These are phyloP conservation scores for Liolophura sinensis DNA, from an alignment of 1,140 invertebrate species.

Conservation along the genomic window DNA sequence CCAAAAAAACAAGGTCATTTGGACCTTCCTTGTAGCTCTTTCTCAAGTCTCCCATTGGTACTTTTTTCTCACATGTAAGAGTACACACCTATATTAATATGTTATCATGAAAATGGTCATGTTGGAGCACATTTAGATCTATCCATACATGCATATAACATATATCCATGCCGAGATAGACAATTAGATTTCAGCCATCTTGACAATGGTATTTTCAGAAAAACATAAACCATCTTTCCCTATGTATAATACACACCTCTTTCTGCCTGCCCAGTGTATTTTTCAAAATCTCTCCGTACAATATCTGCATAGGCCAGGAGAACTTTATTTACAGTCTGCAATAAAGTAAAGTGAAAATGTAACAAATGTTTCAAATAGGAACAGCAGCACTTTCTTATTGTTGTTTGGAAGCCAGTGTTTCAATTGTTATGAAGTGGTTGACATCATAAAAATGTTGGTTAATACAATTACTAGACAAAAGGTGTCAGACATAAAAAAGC, in stretches of 20 bases:
- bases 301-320: constrained; percentile 97
- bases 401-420: neutral
- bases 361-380: neutral
- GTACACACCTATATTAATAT: too few species aligned
- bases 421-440: neutral
- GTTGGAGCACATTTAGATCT: too few species aligned
- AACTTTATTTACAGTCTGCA: constrained; percentile 94
- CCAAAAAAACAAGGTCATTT: too few species aligned
- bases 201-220: too few species aligned
- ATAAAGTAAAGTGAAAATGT: constrained; percentile 22
- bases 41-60: too few species aligned
- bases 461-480: neutral
- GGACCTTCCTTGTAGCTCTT: too few species aligned
- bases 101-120: too few species aligned
- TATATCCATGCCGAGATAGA: too few species aligned
- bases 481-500: neutral
- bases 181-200: too few species aligned
- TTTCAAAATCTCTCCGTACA: constrained; percentile 95
- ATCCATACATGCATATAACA: too few species aligned
- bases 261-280: constrained; percentile 71
- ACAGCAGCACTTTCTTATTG: neutral
- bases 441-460: neutral
- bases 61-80: too few species aligned
- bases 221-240: neutral
- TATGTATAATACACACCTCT: constrained; percentile 73